phyloP scores from a whole-genome alignment of 1,140 invertebrate species.

The Dinothrombium tinctorium region DNA sequence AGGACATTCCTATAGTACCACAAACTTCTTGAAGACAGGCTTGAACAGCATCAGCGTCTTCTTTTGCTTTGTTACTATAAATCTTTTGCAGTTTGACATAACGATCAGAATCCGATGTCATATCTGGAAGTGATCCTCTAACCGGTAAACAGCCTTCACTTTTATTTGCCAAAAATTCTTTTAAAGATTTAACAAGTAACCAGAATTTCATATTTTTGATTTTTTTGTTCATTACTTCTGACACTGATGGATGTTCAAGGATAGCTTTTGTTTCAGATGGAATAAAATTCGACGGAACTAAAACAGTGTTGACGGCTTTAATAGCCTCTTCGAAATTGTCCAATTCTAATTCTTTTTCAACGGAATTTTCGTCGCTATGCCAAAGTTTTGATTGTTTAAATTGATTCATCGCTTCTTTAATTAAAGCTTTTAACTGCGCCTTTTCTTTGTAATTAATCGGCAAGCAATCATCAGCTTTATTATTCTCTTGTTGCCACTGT shows the following conservation, averaged over 20 bases:
- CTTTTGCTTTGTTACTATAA: conserved; percentile 55
- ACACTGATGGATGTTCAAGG: conserved; percentile 15
- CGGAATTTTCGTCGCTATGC: conserved; percentile 18
- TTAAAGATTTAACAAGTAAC: conserved; percentile 70
- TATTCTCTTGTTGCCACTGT: conserved; percentile 33
- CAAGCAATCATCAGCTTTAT: conserved; percentile 29
- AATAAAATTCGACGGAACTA: conserved; percentile 18
- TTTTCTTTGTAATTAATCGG: conserved; percentile 63
- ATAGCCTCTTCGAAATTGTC: conserved; percentile 92
- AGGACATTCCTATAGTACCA: conserved; percentile 22
- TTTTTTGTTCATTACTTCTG: conserved; percentile 5
- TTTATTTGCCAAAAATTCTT: conserved; percentile 45
- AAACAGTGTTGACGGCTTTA: conserved; percentile 55
- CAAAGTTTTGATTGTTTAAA: neutral
- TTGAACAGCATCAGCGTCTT: conserved; percentile 55
- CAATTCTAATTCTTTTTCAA: conserved; percentile 36
- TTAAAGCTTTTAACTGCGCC: conserved; percentile 44
- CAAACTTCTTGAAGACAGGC: conserved; percentile 52
- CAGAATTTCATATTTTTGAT: conserved; percentile 37
- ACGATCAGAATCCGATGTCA: conserved; percentile 81
- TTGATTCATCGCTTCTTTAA: conserved; percentile 33
- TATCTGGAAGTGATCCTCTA: conserved; percentile 79
- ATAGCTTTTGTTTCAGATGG: conserved; percentile 15
- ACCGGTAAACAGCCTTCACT: conserved; percentile 45
- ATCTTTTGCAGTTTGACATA: conserved; percentile 77